These are phyloP conservation scores for Meandrina meandrites DNA, from an alignment of 92 coral and sea anemone genomes.

Conservation along the genomic window DNA sequence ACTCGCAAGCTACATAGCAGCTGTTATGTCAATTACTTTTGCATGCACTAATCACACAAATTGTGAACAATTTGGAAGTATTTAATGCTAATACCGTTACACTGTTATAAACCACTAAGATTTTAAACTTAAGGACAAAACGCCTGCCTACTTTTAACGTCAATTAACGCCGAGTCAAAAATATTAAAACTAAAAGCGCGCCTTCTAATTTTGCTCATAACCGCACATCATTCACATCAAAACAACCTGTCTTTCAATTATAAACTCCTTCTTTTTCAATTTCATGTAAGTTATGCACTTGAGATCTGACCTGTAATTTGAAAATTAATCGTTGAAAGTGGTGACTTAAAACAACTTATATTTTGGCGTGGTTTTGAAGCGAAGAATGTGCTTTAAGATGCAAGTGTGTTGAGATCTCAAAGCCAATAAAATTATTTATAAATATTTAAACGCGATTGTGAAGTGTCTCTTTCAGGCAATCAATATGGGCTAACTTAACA, in stretches of 20 bases:
- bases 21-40: neutral
- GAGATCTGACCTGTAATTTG: neutral
- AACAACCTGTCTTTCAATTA: neutral
- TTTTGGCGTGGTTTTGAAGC: neutral
- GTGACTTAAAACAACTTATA: neutral
- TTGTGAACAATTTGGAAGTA: neutral
- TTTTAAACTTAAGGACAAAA: neutral
- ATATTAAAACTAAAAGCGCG: neutral
- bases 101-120: neutral
- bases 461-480: neutral
- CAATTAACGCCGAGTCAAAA: neutral
- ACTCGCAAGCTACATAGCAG: constrained; percentile 31
- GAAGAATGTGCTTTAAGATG: neutral
- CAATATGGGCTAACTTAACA: neutral
- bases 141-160: neutral
- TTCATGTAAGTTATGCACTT: no score
- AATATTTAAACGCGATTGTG: constrained; percentile 1
- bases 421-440: neutral
- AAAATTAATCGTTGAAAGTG: neutral
- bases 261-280: constrained; percentile 4
- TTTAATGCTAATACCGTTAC: constrained; percentile 8
- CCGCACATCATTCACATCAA: no score
- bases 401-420: neutral
- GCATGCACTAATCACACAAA: constrained; percentile 3
- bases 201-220: neutral